Evolutionary conservation across 2,113 vertebrate genomes (phyloP).

Genomic region (Dolichotis patagonum): DNA sequence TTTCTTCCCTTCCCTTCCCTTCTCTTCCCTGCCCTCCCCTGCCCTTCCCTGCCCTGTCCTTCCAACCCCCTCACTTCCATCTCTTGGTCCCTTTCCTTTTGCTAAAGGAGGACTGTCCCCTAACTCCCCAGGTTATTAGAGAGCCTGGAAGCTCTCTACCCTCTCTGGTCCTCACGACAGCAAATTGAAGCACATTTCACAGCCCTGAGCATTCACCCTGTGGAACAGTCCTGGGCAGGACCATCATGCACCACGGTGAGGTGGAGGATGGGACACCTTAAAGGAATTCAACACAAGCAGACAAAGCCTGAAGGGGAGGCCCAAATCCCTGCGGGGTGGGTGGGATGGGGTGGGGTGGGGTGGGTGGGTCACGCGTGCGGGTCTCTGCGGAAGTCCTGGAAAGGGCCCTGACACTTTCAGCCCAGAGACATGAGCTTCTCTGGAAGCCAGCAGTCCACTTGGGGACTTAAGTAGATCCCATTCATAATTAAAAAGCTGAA

Average conservation of each 20-base stretch:
- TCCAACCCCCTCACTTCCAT: not conserved
- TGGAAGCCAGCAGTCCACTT: slow-evolving; percentile 1
- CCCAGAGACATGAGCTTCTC: not conserved
- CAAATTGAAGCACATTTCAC: not conserved
- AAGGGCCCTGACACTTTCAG: not conserved
- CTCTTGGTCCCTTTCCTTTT: not conserved
- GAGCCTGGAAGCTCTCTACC: not conserved
- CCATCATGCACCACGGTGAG: rapidly evolving
- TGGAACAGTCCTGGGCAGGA: not conserved
- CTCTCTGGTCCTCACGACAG: not conserved
- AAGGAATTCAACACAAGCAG: not conserved
- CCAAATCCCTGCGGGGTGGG: too few species aligned
- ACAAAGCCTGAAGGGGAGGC: not conserved
- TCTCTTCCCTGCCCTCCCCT: too few species aligned
- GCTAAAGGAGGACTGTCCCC: not conserved
- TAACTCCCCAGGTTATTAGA: not conserved
- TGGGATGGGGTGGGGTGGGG: too few species aligned
- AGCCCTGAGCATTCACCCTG: not conserved
- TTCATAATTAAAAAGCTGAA: not conserved
- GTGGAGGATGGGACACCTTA: not conserved
- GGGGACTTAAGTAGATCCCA: not conserved
- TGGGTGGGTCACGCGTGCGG: not conserved
- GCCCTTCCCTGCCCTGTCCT: not conserved
- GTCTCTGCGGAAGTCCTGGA: not conserved
- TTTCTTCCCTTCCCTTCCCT: too few species aligned